Evolutionary conservation across 2,113 vertebrate species (phyloP), one percentile per base, ranked within the genome.

Genomic region (Columba janthina): DNA sequence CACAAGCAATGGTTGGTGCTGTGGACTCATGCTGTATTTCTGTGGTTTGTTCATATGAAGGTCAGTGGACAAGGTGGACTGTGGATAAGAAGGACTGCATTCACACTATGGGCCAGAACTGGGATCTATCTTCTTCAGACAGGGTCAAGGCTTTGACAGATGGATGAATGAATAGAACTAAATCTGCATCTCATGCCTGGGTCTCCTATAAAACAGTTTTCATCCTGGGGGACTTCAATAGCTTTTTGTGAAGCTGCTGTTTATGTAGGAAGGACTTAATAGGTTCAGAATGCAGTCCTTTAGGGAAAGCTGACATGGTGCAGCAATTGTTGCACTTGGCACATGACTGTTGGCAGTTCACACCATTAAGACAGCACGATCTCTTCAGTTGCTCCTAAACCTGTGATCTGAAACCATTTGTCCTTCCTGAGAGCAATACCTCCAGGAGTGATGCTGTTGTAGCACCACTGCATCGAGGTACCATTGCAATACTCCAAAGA

Each of bases 51-150:
- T 66, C 17, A 0, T 9, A 38, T 32, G n/a, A 93, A 85, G 40
- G 29, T 22, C 8, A 0, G 0, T 42, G 60, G 28, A 31, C 4
- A 65, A 81, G 50, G 51, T 1, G 24, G 51, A 31, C 19, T 3
- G 1, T 13, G 29, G 54, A 29, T 9, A 77, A 83, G 28, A 38
- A 44, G 8, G 29, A 31, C 25, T 5, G 1, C 3, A 2, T 32
- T 71, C 22, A 48, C 14, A 24, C 6, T 1, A 3, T 10, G n/a
- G 25, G 34, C 22, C 69, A 50, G 62, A 90, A 6, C 7, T 79
- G 29, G 12, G 5, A 65, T 82, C 78, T 32, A n/a, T 28, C 34
- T 85, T 46, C 18, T 46, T 76, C 44, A 61, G 36, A 13, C 5
- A 54, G 21, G 10, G 29, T 11, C 0, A 2, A 88, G 34, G 24